Evolutionary conservation across 2,113 vertebrate genomes (phyloP), one percentile per base, ranked within the genome.

Genomic region (Kryptolebias marmoratus): DNA sequence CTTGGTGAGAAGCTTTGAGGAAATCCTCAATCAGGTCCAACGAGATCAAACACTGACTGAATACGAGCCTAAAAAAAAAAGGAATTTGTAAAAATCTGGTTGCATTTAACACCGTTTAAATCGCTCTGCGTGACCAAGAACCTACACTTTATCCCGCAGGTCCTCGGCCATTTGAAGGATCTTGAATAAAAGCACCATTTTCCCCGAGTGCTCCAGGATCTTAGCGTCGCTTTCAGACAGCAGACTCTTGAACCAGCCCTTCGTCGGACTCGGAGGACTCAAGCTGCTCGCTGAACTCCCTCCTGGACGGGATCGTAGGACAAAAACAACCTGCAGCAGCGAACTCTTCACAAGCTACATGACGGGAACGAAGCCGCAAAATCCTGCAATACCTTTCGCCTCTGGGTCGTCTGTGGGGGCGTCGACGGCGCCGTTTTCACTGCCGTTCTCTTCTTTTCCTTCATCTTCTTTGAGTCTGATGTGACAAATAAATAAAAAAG

Each of bases 31-130:
- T 98, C 64, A 99, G 91, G 90, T 97, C 91, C 81, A 99, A 90
- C 22, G 97, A 95, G 91, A 97, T 94, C n/a, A 99, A 88, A 22
- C 97, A 99, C 75, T 99, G 98, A 93, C 97, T 99, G 73, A 99
- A 99, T 74, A 99, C 96, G 68, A 99, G 94, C 71, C 97, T 99
- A 80, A 76, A 90, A 89, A 45, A 86, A 77, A 80, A 50, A 59
- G 12, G 0, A 3, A 39, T 36, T 48, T 13, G 11, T 11, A 18
- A 0, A 48, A 48, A 1, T 15, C 12, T 30, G 11, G 5, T 27
- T 36, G 59, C 30, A 59, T 15, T 42, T 42, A 42, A 36, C 3
- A 42, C 39, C 12, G 2, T 32, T 59, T 12, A 39, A 42, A 58
- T 7, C 22, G 1, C 14, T 7, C 2, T 15, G 7, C 5, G n/a